Percentiles rank a stretch among this genome's conserved stretches.
Conservation (phyloP, 2,113 vertebrate species). For the Daphoenositta chrysoptera region DNA sequence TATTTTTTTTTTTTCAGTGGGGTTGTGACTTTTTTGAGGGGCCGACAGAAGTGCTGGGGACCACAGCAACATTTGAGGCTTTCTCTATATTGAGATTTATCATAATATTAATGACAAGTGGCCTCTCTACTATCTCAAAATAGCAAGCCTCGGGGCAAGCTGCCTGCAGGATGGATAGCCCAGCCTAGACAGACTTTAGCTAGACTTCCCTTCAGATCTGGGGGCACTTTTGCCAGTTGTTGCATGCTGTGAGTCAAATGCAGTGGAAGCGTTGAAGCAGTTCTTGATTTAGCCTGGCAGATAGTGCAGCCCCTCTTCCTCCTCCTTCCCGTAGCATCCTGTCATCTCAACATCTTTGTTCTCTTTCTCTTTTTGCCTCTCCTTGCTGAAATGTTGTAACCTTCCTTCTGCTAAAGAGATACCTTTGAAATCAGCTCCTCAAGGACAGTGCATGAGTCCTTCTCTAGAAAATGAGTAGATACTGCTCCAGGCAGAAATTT, state of each 20-base stretch:
- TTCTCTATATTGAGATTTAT: neutral
- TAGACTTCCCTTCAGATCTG: neutral
- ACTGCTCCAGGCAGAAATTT: neutral
- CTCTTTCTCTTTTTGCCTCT: neutral
- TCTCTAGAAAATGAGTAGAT: neutral
- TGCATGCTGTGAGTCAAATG: conserved; percentile 4
- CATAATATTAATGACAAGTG: conserved; percentile 12
- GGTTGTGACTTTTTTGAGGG: neutral
- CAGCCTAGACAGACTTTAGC: neutral
- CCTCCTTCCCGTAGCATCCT: neutral
- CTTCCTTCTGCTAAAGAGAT: neutral
- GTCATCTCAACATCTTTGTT: neutral
- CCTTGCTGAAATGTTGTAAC: neutral
- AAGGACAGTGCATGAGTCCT: neutral
- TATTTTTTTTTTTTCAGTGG: neutral
- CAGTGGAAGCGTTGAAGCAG: neutral
- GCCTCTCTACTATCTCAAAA: conserved; percentile 3
- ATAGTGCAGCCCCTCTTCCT: neutral
- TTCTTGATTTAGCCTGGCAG: conserved; percentile 10
- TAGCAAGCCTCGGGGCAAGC: conserved; percentile 7
- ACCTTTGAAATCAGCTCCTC: neutral
- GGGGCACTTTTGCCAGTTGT: conserved; percentile 11
- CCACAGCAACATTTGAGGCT: neutral
- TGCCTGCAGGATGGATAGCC: conserved; percentile 50
- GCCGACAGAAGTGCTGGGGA: neutral